Conservation (phyloP, 2,797 vertebrate species). For the Podarcis siculus region DNA sequence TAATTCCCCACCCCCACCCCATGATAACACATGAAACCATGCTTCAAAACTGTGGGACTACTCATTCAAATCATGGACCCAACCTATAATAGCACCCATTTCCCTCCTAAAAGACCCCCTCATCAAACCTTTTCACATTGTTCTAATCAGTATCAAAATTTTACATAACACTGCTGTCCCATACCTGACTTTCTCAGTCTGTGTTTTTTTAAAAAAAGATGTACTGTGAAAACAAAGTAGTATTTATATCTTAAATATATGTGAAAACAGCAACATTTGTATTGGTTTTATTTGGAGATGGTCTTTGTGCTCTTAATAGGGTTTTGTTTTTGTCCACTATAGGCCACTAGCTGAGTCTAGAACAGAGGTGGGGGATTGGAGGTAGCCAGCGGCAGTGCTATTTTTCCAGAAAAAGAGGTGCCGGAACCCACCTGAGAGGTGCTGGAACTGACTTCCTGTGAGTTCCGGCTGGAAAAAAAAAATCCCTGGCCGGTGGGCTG, state of each 20-base stretch:
- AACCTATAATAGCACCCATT: conserved; percentile 35
- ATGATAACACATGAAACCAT: conserved; percentile 25
- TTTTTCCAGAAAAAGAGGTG: too few species aligned
- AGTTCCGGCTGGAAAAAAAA: too few species aligned
- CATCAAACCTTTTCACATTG: conserved; percentile 38
- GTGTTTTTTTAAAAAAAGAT: conserved; percentile 69
- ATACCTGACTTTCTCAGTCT: conserved; percentile 73
- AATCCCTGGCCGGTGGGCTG: too few species aligned
- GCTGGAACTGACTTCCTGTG: too few species aligned
- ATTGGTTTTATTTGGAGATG: conserved; percentile 76
- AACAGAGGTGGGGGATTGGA: not conserved
- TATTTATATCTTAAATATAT: conserved; percentile 85
- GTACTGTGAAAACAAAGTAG: conserved; percentile 80
- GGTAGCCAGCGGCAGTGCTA: too few species aligned
- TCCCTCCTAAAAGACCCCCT: conserved; percentile 6
- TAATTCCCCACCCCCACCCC: conserved; percentile 31
- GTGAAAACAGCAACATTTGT: conserved; percentile 73
- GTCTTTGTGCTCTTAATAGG: conserved; percentile 34
- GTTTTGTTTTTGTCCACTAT: conserved; percentile 39
- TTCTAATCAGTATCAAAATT: conserved; percentile 54
- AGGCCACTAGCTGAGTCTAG: conserved; percentile 67
- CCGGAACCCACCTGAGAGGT: too few species aligned
- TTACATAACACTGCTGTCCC: conserved; percentile 61
- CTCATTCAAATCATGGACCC: conserved; percentile 41
- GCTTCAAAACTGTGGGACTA: conserved; percentile 39